Conservation (phyloP, 2,797 vertebrate genomes). For the Ctenosaura bakeri region DNA sequence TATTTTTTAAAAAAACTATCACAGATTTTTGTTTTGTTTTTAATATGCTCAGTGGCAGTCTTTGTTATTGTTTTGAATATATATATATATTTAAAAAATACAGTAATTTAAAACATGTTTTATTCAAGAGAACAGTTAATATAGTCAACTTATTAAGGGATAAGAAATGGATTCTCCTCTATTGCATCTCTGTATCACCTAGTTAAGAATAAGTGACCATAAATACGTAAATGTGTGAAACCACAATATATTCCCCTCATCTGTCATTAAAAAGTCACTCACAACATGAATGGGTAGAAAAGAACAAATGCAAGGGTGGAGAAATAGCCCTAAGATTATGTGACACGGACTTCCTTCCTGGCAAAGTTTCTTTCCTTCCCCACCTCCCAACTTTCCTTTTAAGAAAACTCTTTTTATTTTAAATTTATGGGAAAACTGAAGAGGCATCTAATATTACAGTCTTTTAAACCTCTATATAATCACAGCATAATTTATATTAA, state of each 20-base stretch:
- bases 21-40: neutral
- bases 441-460: slow-evolving; percentile 73
- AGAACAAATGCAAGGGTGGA: slow-evolving; percentile 33
- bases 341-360: slow-evolving; percentile 69
- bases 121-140: neutral
- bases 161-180: slow-evolving; percentile 57
- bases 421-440: slow-evolving; percentile 74
- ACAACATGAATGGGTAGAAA: slow-evolving; percentile 64
- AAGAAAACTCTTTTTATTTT: slow-evolving; percentile 66
- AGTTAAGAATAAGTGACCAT: slow-evolving; percentile 75
- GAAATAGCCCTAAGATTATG: slow-evolving; percentile 54
- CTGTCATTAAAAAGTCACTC: slow-evolving; percentile 78
- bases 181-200: slow-evolving; percentile 76
- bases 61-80: too few relatives aligned
- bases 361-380: slow-evolving; percentile 75
- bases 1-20: neutral
- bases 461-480: slow-evolving; percentile 73
- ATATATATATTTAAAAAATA: too few relatives aligned
- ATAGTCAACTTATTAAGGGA: neutral
- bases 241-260: slow-evolving; percentile 78
- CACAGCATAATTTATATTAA: slow-evolving; percentile 79
- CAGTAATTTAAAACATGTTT: too few relatives aligned
- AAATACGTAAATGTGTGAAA: slow-evolving; percentile 81
- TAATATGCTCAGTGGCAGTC: neutral
- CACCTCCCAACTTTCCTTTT: neutral